Conservation (phyloP, 1,140 invertebrate species). For the Heterodera schachtii region DNA sequence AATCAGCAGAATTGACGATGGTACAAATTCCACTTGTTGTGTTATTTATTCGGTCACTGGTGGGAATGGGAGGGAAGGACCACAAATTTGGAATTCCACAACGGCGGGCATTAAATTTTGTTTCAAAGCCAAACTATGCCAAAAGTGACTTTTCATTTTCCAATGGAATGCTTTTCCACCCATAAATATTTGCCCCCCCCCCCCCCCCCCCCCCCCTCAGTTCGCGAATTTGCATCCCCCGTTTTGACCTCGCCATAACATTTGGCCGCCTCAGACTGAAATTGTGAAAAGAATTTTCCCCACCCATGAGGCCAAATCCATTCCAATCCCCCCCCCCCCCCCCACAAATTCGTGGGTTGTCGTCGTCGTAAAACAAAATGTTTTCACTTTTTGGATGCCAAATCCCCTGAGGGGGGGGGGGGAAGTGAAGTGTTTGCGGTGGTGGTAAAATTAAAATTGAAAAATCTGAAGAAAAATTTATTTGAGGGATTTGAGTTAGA, state of each 20-base stretch:
- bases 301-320: constrained; percentile 4
- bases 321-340: constrained; percentile 1
- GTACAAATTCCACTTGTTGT: too few relatives aligned
- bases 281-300: constrained; percentile 5
- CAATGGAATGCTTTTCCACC: neutral
- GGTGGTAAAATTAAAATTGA: neutral
- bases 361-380: constrained; percentile 10
- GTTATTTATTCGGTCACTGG: too few relatives aligned
- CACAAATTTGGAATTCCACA: too few relatives aligned
- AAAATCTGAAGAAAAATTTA: neutral
- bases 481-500: neutral
- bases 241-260: constrained; percentile 11
- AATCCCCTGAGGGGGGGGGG: neutral
- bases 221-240: constrained; percentile 10
- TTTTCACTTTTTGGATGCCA: neutral
- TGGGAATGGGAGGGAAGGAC: too few relatives aligned
- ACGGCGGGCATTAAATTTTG: neutral
- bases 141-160: neutral
- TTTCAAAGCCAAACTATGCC: neutral
- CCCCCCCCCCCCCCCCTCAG: neutral
- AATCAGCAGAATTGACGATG: too few relatives aligned
- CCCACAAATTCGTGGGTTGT: neutral
- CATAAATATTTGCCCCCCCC: neutral
- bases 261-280: neutral
- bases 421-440: neutral